Evolutionary conservation across 2,113 vertebrate genomes (phyloP).

Genomic region (Panthera leo): DNA sequence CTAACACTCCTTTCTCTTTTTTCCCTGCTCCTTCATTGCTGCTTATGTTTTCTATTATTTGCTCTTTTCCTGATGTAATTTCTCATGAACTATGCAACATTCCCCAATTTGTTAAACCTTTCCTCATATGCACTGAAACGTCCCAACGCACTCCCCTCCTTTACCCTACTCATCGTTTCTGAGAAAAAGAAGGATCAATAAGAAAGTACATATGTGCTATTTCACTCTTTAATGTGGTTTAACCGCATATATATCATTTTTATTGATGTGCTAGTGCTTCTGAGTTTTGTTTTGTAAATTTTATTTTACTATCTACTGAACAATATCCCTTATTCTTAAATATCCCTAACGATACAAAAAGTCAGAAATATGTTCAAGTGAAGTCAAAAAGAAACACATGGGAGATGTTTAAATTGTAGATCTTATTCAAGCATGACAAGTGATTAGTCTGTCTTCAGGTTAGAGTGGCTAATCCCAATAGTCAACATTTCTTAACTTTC

Average conservation of each 20-base stretch:
- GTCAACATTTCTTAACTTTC: not conserved
- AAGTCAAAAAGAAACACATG: not conserved
- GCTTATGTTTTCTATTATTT: not conserved
- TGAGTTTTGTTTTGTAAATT: not conserved
- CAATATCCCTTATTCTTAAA: not conserved
- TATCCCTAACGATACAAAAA: not conserved
- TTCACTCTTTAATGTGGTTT: not conserved
- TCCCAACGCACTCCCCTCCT: not conserved
- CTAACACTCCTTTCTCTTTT: not conserved
- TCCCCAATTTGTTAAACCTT: not conserved
- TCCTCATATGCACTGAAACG: not conserved
- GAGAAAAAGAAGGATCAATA: not conserved
- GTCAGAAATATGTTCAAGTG: not conserved
- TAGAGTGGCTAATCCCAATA: not conserved
- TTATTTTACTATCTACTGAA: not conserved
- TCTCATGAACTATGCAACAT: not conserved
- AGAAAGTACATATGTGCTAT: not conserved
- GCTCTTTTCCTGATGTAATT: not conserved
- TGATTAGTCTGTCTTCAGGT: not conserved
- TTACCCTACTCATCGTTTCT: not conserved
- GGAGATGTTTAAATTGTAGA: not conserved
- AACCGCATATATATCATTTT: not conserved
- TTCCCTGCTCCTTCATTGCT: not conserved
- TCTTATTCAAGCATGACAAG: not conserved
- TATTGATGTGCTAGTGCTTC: not conserved